Percentiles rank a stretch among this genome's conserved stretches.
Evolutionary conservation across 2,888 invertebrate species (phyloP).

Genomic region (Drosophila fulvimacula): DNA sequence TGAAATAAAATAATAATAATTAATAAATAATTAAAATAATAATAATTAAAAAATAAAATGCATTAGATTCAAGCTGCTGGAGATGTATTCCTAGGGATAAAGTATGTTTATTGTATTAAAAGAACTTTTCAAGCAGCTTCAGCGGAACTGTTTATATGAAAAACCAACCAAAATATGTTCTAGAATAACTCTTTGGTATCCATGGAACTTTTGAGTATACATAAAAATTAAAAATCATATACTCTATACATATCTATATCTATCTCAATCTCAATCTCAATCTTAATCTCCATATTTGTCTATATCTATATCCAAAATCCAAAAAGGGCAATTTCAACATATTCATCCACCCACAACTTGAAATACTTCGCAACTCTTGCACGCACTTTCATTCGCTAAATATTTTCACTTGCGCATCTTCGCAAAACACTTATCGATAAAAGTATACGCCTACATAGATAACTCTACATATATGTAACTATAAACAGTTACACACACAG

Average conservation of each 20-base stretch:
- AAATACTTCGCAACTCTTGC: neutral
- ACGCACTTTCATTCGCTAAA: conserved; percentile 48
- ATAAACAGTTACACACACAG: conserved; percentile 17
- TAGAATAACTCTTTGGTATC: neutral
- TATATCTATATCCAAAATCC: neutral
- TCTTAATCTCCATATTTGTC: no score
- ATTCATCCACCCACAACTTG: conserved; percentile 28
- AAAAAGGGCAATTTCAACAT: neutral
- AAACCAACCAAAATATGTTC: neutral
- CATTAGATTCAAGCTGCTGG: no score
- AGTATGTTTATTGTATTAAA: no score
- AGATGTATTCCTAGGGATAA: no score
- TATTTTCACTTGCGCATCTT: conserved; percentile 41
- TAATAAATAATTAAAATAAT: neutral
- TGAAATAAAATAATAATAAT: neutral
- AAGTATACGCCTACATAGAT: conserved; percentile 10
- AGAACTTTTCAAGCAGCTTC: no score
- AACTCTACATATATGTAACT: neutral
- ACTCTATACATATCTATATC: no score
- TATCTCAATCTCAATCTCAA: neutral
- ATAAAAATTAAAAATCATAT: no score
- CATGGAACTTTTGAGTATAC: neutral
- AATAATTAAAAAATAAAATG: neutral
- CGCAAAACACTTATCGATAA: conserved; percentile 1
- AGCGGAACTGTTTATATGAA: neutral